A percentile compares a stretch with the other conserved stretches of the same genome.
These are phyloP conservation scores for Pangasianodon gigas DNA, from an alignment of 2,113 vertebrate species.

Conservation along the genomic window DNA sequence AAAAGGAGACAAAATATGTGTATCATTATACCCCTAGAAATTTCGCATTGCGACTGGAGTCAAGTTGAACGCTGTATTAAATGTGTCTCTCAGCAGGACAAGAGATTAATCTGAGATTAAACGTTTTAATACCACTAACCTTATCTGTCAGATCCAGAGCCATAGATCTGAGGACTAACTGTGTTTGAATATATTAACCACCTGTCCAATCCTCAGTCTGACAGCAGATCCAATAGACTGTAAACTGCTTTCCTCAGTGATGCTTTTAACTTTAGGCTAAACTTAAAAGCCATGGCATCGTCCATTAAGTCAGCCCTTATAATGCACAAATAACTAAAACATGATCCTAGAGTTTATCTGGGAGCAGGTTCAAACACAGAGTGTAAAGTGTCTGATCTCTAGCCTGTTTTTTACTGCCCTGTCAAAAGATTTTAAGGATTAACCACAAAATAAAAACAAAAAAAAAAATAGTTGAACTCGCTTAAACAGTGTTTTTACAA, in stretches of 20 bases:
- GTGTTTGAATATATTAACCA: not conserved
- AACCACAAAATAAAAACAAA: not conserved
- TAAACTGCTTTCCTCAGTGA: constrained; percentile 5
- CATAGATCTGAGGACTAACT: not conserved
- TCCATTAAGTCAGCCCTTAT: constrained; percentile 13
- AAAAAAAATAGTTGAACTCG: not conserved
- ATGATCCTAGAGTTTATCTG: not conserved
- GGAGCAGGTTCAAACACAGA: not conserved
- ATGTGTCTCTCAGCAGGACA: not conserved
- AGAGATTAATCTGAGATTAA: not conserved
- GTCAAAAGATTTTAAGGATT: not conserved
- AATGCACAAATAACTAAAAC: not conserved
- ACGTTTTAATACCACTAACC: not conserved
- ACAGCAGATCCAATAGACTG: not conserved
- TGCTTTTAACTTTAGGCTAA: constrained; percentile 14
- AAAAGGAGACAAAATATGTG: too few relatives aligned
- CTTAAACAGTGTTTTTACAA: constrained; percentile 24
- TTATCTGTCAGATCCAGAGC: not conserved
- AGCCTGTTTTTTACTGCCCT: not conserved
- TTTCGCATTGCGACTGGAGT: not conserved
- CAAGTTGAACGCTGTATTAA: not conserved
- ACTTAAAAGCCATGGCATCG: not conserved
- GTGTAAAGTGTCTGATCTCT: not conserved
- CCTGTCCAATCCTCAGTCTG: constrained; percentile 22
- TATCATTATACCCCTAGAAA: too few relatives aligned